Percentiles rank a stretch among this genome's conserved stretches.
phyloP scores from a whole-genome alignment of 2,888 invertebrate species.

The Synanthedon vespiformis region DNA sequence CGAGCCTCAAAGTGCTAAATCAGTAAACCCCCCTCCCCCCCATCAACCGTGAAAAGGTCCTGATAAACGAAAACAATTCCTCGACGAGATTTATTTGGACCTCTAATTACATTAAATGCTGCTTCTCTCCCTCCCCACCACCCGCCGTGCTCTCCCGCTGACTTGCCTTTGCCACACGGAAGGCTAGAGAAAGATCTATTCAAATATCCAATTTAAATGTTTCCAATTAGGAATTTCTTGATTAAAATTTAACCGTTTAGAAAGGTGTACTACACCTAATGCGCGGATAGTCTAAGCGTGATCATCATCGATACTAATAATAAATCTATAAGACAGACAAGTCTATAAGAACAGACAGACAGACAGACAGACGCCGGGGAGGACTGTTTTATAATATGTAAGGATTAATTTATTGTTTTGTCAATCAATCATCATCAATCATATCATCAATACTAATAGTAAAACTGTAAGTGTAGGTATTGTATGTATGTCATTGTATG shows the following conservation, averaged over 20 bases:
- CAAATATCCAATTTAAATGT: neutral
- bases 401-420: too few species aligned
- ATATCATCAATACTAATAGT: too few species aligned
- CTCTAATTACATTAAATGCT: conserved; percentile 38
- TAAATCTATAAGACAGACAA: too few species aligned
- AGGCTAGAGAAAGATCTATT: conserved; percentile 12
- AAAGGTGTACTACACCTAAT: neutral
- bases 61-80: conserved; percentile 47
- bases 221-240: neutral
- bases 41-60: conserved; percentile 24
- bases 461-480: too few species aligned
- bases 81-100: conserved; percentile 34
- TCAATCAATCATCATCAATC: too few species aligned
- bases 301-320: too few species aligned
- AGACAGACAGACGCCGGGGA: too few species aligned
- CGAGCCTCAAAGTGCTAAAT: conserved; percentile 1
- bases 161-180: too few species aligned
- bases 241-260: neutral
- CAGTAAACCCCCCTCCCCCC: neutral
- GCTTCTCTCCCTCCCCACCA: conserved; percentile 7
- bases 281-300: neutral
- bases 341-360: too few species aligned
- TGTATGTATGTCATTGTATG: too few species aligned
- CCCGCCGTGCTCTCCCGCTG: neutral
- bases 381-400: too few species aligned